Evolutionary conservation across 2,888 invertebrate species (phyloP), one percentile per base, ranked within the genome.

Genomic region (Poecilus cupreus): DNA sequence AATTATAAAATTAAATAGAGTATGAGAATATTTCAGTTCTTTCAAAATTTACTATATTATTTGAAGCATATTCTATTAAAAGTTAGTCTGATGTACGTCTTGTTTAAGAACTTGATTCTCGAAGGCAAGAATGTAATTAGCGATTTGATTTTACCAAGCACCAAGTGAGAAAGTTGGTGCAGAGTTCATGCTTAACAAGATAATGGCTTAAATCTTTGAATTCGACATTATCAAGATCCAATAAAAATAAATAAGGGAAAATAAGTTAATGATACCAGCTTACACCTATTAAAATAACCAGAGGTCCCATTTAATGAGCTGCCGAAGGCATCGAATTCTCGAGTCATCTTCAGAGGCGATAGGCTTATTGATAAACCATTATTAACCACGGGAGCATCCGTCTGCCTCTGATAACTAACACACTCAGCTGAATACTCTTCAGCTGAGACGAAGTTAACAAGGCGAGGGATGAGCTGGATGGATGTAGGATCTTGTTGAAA

Each of bases 281-380:
- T 78, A 78, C 78, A 78, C 78, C 78, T 78, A 78, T 78, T 78
- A 78, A 78, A 78, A 78, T 78, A 78, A 64, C 78, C 68, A 78
- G 68, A 78, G 68, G 78, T 78, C 78, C 68, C 77, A 49, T 24
- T 54, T 78, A 78, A 78, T 78, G 78, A 78, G 64, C 64, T 49
- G 78, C 78, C 78, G 43, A 49, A 51, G 64, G 78, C 64, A 54
- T 24, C 60, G 64, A 77, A 77, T 77, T 60, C 64, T 60, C 77
- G 20, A 77, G 64, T 77, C 78, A 78, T 78, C 78, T 68, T 78
- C 78, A 26, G 32, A 46, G 18, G 43, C 68, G 78, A 78, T 78
- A 78, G 68, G 68, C 39, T 68, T 68, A 78, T 78, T 78, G 78
- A 78, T 78, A 78, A 78, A 78, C 64, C 78, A 78, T 78, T 68